A percentile compares a stretch with the other conserved stretches of the same genome.
phyloP scores from a whole-genome alignment of 2,888 invertebrate species.

The Schrankia costaestrigalis region DNA sequence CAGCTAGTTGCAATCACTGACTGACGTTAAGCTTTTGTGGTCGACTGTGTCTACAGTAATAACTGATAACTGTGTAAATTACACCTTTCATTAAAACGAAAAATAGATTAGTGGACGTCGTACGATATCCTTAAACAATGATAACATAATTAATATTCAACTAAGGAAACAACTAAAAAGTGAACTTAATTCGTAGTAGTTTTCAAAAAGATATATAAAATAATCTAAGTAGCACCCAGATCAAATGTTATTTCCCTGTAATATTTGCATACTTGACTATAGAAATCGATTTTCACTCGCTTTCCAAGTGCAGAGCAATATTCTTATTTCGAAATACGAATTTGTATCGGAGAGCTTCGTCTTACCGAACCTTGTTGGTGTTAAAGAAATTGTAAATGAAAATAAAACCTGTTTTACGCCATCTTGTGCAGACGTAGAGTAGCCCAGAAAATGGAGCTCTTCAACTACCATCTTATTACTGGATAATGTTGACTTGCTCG shows the following conservation, averaged over 20 bases:
- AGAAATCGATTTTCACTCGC: conserved; percentile 10
- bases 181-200: too few species aligned
- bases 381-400: conserved; percentile 48
- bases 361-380: conserved; percentile 40
- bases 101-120: too few species aligned
- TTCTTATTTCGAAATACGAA: conserved; percentile 29
- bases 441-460: conserved; percentile 32
- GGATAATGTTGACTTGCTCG: conserved; percentile 46
- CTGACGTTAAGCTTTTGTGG: too few species aligned
- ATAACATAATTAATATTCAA: too few species aligned
- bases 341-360: conserved; percentile 40
- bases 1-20: too few species aligned
- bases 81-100: too few species aligned
- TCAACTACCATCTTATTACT: conserved; percentile 45
- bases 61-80: too few species aligned
- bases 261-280: conserved; percentile 9
- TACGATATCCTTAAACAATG: too few species aligned
- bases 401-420: conserved; percentile 48
- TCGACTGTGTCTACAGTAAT: too few species aligned
- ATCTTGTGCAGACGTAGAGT: conserved; percentile 19
- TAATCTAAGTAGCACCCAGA: neutral
- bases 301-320: conserved; percentile 7
- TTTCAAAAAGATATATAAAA: too few species aligned
- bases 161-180: too few species aligned
- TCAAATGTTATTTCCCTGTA: conserved; percentile 4